Evolutionary conservation across 2,113 vertebrate genomes (phyloP), one percentile per base, ranked within the genome.

Genomic region (Leiothrix lutea): DNA sequence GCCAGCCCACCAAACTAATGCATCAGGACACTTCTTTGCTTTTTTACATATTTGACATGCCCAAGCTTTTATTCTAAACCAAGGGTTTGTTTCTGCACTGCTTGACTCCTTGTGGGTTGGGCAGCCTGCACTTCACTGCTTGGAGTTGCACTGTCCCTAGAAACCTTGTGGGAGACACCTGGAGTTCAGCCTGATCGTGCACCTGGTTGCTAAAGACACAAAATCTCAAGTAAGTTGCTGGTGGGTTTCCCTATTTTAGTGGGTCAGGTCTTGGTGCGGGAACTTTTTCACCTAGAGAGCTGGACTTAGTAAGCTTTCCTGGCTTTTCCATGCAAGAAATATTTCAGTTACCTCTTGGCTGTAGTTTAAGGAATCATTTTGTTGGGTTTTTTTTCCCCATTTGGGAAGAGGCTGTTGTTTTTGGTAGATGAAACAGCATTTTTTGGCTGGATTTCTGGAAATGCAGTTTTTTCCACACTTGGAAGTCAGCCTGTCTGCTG

Each of bases 371-470:
- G 85, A 74, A 57, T 12, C 4, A n/a, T 62, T 71, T n/a, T 42
- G 2, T 50, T 5, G 23, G 4, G 7, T 4, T 19, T 35, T 38
- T 57, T 54, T 50, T 15, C 3, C 4, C 36, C 50, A 5, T 84
- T 72, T 80, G 77, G 60, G 72, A 90, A 88, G 45, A 79, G 13
- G 40, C 44, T 57, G 60, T 82, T 95, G 67, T 9, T 93, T 93
- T 92, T 60, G 22, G 64, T 61, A 69, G 54, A 78, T 90, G 91
- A 90, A 96, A 10, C 69, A 70, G 64, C 56, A 14, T 86, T 84
- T 95, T 94, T 92, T 78, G 79, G 64, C 90, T 86, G 36, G 38
- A 64, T 85, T 96, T 92, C 65, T 92, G 67, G 75, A 86, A 90
- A 8, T 78, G 44, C 69, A 90, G 61, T 81, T 86, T 84, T 88